phyloP scores from a whole-genome alignment of 2,797 vertebrate genomes.

The Pelobates cultripes region DNA sequence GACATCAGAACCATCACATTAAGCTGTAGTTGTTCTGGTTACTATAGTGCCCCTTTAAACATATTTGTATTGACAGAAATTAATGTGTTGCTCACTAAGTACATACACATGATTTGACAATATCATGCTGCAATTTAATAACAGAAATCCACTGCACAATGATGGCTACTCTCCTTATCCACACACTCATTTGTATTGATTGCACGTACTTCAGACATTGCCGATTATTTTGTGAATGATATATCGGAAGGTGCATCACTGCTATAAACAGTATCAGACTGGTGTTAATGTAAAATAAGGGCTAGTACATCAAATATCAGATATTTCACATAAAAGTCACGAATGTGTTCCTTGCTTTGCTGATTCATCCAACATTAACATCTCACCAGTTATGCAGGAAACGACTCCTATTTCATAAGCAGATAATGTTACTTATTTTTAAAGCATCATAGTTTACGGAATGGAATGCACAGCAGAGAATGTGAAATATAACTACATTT shows the following conservation, averaged over 20 bases:
- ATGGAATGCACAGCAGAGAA: too few species aligned
- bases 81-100: not conserved
- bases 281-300: conserved; percentile 18
- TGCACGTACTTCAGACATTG: conserved; percentile 5
- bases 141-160: not conserved
- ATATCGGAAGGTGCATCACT: conserved; percentile 4
- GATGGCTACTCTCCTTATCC: not conserved
- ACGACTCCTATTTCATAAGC: not conserved
- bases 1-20: too few species aligned
- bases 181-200: conserved; percentile 11
- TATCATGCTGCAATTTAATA: not conserved
- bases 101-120: not conserved
- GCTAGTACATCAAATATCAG: not conserved
- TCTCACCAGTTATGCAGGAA: not conserved
- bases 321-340: not conserved
- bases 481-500: too few species aligned
- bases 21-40: too few species aligned
- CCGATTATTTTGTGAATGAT: conserved; percentile 17
- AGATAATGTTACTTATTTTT: not conserved
- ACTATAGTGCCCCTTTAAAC: too few species aligned
- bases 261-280: not conserved
- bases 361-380: conserved; percentile 8
- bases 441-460: too few species aligned
- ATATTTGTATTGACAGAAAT: too few species aligned
- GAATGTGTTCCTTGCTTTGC: not conserved